Base-by-base conservation (phyloP, 2,797 vertebrate genomes). In the Morus bassanus region DNA sequence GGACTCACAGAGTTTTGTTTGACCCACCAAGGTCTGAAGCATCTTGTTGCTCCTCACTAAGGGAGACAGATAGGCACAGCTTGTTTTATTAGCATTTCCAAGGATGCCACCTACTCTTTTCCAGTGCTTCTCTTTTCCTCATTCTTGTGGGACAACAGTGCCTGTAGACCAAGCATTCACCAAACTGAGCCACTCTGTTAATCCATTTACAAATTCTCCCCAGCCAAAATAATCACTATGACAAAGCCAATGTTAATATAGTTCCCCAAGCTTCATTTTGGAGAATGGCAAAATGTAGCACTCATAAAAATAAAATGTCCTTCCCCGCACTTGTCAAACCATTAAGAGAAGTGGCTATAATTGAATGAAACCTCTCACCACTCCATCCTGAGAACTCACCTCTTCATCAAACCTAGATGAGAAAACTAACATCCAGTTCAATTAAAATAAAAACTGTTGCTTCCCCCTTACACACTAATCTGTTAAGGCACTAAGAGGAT, bases 401-500 rank as follows among this genome's bases (percentile, higher is more conserved):
- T 84, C 51, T 45, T 81, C 68, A 72, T 63, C 74, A 91, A 76
- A 89, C 7, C 31, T 35, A 25, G 10, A 78, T 28, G 35, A 67
- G 90, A 86, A 65, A 96, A 53, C 23, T 46, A 76, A 53, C 53
- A 69, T 56, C 19, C 53, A 69, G 54, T 19, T 77, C 79, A 91
- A 92, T 86, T 72, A 80, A 91, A 91, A 76, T 54, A 78, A 77
- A 89, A 92, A 17, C 13, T 37, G 35, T 46, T 91, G 3, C 43
- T 86, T 84, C 27, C 31, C 21, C 24, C 41, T 95, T 60, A 41
- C 37, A 35, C 17, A 11, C 41, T 89, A 72, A 95, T 91, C 84
- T 91, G n/a, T 48, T 67, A 50, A 86, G 57, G 18, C 61, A 83
- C 69, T 81, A 86, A 96, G 73, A 95, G 57, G 82, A 94, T 93